Base-by-base conservation (phyloP, 2,113 vertebrate species). In the Columbina picui region DNA sequence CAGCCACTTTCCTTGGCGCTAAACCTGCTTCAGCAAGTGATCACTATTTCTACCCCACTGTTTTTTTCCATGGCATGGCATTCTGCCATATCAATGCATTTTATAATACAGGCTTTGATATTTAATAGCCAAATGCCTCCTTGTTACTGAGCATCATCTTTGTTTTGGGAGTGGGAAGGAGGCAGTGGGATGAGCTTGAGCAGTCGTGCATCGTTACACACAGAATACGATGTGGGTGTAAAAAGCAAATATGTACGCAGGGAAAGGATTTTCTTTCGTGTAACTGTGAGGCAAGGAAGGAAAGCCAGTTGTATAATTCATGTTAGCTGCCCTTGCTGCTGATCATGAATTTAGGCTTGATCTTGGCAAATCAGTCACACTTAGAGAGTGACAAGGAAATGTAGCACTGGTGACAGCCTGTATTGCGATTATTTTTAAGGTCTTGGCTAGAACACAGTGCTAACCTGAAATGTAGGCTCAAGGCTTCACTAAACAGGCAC, bases 301-400 rank as follows among this genome's bases (percentile, higher is more conserved):
- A 91, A 94, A 96, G 47, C 65, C 79, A 47, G 75, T 57, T 93
- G 87, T 95, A 74, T 94, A 94, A 97, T 96, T 95, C 87, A 90
- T 70, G 55, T 49, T 88, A 92, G 90, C 68, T 88, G 93, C 87
- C 84, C 90, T 96, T 96, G 91, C 78, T 8, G 2, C 89, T 91
- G 89, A 87, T 93, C 14, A 1, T 88, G 92, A 96, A 83, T 95
- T 95, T 94, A 90, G 92, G 74, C 85, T 84, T 74, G 88, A 93
- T 95, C 96, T 81, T n/a, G 41, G 92, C 71, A 84, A 92, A 95
- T 96, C 96, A 93, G 90, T 96, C 94, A 90, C 83, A 84, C 67
- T 88, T 90, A 52, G 55, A 56, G 81, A 95, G 59, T 96, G 95
- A 95, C 92, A 96, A 78, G 71, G 85, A 88, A 71, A 90, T 29